These are phyloP conservation scores for Nineta flava DNA, from an alignment of 2,888 invertebrate genomes.

Conservation along the genomic window DNA sequence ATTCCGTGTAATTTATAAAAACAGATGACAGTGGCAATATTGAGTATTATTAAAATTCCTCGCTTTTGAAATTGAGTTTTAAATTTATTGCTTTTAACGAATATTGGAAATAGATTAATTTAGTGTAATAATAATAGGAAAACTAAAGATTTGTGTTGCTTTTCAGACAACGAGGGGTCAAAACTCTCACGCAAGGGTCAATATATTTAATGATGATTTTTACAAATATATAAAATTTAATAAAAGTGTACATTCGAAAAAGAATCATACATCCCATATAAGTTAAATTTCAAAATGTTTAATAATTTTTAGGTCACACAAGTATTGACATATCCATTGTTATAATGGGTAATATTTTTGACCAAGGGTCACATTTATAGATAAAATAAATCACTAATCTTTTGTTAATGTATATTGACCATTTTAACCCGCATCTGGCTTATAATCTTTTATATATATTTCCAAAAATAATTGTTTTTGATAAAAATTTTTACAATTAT, in stretches of 20 bases:
- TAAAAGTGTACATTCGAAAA: too few species aligned
- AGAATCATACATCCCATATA: not conserved
- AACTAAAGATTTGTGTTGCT: not conserved
- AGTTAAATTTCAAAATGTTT: not conserved
- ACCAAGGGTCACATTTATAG: not conserved
- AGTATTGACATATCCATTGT: not conserved
- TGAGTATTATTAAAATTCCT: too few species aligned
- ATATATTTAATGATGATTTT: not conserved
- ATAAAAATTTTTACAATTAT: too few species aligned
- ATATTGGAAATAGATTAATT: too few species aligned
- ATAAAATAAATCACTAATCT: not conserved
- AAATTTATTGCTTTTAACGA: too few species aligned
- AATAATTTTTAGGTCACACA: not conserved
- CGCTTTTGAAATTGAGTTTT: too few species aligned
- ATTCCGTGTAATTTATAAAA: too few species aligned
- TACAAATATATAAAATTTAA: not conserved
- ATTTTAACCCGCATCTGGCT: constrained; percentile 10
- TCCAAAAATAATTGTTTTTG: too few species aligned
- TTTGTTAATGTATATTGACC: not conserved
- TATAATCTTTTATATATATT: too few species aligned
- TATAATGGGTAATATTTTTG: not conserved
- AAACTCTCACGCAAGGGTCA: constrained; percentile 6
- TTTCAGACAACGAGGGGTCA: constrained; percentile 2
- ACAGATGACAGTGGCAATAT: too few species aligned
- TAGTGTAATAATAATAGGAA: too few species aligned